phyloP scores from a whole-genome alignment of 2,888 invertebrate species.

The Hyles lineata region DNA sequence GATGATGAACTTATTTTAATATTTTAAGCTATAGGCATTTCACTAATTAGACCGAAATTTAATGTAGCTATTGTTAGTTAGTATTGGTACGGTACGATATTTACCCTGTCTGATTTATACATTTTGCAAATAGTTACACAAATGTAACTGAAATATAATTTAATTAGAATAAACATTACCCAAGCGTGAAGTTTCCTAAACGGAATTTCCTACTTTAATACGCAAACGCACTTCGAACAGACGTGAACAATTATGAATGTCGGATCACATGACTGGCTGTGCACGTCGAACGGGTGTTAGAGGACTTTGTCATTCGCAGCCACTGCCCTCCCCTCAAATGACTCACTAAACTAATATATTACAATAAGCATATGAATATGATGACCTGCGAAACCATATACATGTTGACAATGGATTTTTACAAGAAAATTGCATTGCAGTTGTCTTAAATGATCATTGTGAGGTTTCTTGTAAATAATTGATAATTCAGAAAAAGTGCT shows the following conservation, averaged over 20 bases:
- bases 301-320: not conserved
- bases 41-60: too few species aligned
- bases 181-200: not conserved
- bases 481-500: not conserved
- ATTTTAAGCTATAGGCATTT: too few species aligned
- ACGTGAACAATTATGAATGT: not conserved
- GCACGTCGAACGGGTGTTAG: not conserved
- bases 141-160: too few species aligned
- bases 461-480: too few species aligned
- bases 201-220: not conserved
- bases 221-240: not conserved
- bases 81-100: too few species aligned
- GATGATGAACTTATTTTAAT: too few species aligned
- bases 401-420: not conserved
- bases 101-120: too few species aligned
- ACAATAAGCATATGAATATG: not conserved
- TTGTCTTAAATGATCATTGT: not conserved
- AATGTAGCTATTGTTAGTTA: too few species aligned
- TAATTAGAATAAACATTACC: not conserved
- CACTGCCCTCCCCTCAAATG: constrained; percentile 8
- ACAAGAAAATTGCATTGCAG: not conserved
- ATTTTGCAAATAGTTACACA: too few species aligned
- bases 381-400: not conserved
- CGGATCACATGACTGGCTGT: not conserved
- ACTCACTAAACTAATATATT: not conserved